A percentile compares a stretch with the other conserved stretches of the same genome.
phyloP scores from a whole-genome alignment of 2,888 invertebrate genomes.

The Iphiclides podalirius region DNA sequence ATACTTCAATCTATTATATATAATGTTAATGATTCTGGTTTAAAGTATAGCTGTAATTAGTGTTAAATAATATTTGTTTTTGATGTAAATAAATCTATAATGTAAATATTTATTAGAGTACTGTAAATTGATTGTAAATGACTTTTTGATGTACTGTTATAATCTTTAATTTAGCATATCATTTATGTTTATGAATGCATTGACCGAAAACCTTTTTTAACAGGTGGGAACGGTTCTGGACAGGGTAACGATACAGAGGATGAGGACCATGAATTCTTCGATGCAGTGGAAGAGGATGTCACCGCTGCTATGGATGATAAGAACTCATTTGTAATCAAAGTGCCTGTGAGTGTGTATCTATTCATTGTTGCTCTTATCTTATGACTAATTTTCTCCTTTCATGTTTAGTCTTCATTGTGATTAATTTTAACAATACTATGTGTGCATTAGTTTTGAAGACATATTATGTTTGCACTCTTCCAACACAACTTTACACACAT shows the following conservation, averaged over 20 bases:
- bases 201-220: no score
- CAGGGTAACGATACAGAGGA: slow-evolving; percentile 81
- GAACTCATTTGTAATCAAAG: slow-evolving; percentile 84
- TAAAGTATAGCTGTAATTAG: not conserved
- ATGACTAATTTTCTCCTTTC: slow-evolving; percentile 6
- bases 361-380: slow-evolving; percentile 6
- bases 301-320: slow-evolving; percentile 65
- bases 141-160: not conserved
- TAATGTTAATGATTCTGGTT: not conserved
- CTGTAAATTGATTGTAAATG: not conserved
- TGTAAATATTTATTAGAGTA: not conserved
- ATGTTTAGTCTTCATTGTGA: slow-evolving; percentile 19
- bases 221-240: slow-evolving; percentile 73
- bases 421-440: not conserved
- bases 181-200: no score
- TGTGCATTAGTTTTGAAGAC: not conserved
- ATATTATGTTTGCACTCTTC: not conserved
- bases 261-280: slow-evolving; percentile 88
- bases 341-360: slow-evolving; percentile 67
- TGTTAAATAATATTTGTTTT: not conserved
- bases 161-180: no score
- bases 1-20: slow-evolving; percentile 33
- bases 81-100: no score
- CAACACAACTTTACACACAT: slow-evolving; percentile 1
- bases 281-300: slow-evolving; percentile 81